A percentile compares a stretch with the other conserved stretches of the same genome.
These are phyloP conservation scores for Ennomos erosarius DNA, from an alignment of 2,888 invertebrate species.

Conservation along the genomic window DNA sequence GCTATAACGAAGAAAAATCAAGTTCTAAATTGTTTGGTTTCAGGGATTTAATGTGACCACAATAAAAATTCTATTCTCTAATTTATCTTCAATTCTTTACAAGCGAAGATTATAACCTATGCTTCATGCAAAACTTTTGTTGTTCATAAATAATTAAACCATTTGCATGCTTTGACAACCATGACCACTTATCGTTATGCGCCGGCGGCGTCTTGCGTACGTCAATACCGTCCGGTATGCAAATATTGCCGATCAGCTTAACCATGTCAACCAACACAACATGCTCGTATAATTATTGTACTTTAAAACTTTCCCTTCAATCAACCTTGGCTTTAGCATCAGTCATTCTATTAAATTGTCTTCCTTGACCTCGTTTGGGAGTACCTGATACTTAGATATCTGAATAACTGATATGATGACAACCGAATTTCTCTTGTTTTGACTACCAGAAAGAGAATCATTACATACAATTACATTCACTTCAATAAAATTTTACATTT, in stretches of 20 bases:
- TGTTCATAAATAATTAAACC: constrained; percentile 13
- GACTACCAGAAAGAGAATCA: too few species aligned
- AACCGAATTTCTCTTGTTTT: neutral
- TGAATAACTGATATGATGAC: neutral
- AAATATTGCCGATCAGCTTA: constrained; percentile 57
- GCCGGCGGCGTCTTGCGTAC: constrained; percentile 47
- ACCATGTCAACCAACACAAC: constrained; percentile 45
- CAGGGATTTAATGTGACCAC: too few species aligned
- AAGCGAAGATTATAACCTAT: neutral
- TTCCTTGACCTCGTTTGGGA: constrained; percentile 20
- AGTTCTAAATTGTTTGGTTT: too few species aligned
- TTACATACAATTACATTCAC: too few species aligned
- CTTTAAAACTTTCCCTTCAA: constrained; percentile 27
- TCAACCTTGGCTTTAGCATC: constrained; percentile 16
- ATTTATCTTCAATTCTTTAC: too few species aligned
- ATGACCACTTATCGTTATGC: constrained; percentile 28
- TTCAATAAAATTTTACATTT: too few species aligned
- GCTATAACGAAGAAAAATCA: too few species aligned
- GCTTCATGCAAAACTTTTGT: constrained; percentile 15
- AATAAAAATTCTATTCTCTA: too few species aligned
- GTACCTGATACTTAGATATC: neutral
- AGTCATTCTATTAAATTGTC: constrained; percentile 15
- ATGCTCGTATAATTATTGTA: constrained; percentile 19
- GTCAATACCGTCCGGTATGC: constrained; percentile 62
- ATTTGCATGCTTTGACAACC: constrained; percentile 28